Base-by-base conservation (phyloP, 2,113 vertebrate genomes). In the Eublepharis macularius region DNA sequence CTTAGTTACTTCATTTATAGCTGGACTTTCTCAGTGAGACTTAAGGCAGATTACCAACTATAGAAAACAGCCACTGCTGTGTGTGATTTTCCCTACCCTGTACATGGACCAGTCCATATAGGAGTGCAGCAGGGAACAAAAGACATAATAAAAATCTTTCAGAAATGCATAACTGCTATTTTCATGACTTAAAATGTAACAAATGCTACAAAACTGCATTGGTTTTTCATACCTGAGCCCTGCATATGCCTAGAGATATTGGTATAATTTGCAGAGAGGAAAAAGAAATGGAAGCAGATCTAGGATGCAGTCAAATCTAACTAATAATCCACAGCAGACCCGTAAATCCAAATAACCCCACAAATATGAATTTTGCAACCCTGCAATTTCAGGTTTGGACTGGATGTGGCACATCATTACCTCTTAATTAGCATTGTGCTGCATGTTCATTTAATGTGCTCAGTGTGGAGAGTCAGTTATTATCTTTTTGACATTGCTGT, bases 371-470 rank as follows among this genome's bases (percentile, higher is more conserved):
- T 2, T 51, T n/a, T 26, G 19, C 3, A 5, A 51, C 65, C 68
- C 86, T 75, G 26, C n/a, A 83, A 87, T 86, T 87, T 34, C 74
- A 73, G 72, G 4, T 32, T 36, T 76, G 29, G 7, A 32, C 12
- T 34, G 29, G 29, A 3, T 63, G 70, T 13, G 70, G 7, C 29
- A 9, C 39, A 66, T 80, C 17, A 80, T 65, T 80, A 43, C 65
- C 14, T 16, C 66, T 65, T 43, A 65, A 65, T 65, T 26, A 41
- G 17, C 14, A 17, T 29, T 34, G 39, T 45, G 39, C 39, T 60
- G 21, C 13, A 32, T 9, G 10, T 77, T 66, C 45, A 32, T 21
- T 63, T 78, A 63, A 78, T 34, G 32, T n/a, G 7, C 77, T 65
- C 39, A 39, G 19, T 41, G 17, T 11, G 32, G 32, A 43, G 41